These are phyloP conservation scores for Thalpophila matura DNA, from an alignment of 2,888 invertebrate species.

Conservation along the genomic window DNA sequence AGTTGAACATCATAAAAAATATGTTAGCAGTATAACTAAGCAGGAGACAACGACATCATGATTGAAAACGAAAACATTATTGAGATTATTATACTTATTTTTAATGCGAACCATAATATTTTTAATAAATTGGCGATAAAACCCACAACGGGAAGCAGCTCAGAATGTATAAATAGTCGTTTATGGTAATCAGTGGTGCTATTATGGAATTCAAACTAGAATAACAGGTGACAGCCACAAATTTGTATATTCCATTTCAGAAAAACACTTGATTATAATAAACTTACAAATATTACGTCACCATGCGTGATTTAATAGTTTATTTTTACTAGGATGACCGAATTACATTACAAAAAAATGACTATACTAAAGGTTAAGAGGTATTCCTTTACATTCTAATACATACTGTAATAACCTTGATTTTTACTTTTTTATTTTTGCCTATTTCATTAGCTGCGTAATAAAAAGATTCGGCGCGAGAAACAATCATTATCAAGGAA, in stretches of 20 bases:
- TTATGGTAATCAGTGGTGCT: background rate
- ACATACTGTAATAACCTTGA: conserved; percentile 37
- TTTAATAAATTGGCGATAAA: conserved; percentile 1
- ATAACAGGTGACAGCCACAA: background rate
- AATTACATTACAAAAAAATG: conserved; percentile 30
- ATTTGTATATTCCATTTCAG: background rate
- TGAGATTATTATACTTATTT: background rate
- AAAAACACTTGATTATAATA: conserved; percentile 9
- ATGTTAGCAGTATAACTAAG: no score
- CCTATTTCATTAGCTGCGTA: conserved; percentile 7
- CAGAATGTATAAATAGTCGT: background rate
- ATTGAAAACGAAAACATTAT: no score
- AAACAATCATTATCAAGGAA: conserved; percentile 21
- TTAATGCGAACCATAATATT: background rate
- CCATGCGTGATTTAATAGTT: conserved; percentile 23
- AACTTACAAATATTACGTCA: conserved; percentile 29
- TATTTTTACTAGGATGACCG: conserved; percentile 55
- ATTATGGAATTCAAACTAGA: conserved; percentile 6
- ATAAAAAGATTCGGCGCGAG: conserved; percentile 4
- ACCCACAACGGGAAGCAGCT: background rate
- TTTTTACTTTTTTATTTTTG: conserved; percentile 11
- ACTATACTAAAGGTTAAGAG: conserved; percentile 47
- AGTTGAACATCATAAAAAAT: no score
- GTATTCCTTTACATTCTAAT: conserved; percentile 34
- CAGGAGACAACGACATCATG: no score